Percentiles rank a stretch among this genome's conserved stretches.
These are phyloP conservation scores for Spilogale gracilis DNA, from an alignment of 2,113 vertebrate genomes.

Conservation along the genomic window DNA sequence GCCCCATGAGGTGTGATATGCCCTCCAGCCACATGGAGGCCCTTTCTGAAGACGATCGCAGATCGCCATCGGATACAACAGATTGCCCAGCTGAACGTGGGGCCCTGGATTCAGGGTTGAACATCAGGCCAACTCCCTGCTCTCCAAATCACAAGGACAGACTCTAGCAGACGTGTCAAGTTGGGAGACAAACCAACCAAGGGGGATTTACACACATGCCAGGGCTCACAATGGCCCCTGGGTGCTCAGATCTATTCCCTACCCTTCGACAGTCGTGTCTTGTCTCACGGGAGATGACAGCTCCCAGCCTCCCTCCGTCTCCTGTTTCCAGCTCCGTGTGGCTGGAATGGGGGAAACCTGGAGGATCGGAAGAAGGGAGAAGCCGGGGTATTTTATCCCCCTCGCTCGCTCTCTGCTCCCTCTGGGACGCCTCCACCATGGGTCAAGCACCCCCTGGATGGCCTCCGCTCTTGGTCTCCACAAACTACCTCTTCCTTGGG, in stretches of 20 bases:
- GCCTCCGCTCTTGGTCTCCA: neutral
- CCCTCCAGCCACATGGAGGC: neutral
- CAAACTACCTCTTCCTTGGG: neutral
- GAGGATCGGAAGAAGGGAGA: neutral
- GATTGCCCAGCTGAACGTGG: neutral
- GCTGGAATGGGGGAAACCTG: neutral
- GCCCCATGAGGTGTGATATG: neutral
- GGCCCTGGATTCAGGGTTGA: neutral
- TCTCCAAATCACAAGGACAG: neutral
- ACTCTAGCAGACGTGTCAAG: neutral
- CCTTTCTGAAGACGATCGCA: neutral
- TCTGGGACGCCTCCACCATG: neutral
- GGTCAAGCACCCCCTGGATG: neutral
- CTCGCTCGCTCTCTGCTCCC: neutral
- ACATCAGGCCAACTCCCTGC: neutral
- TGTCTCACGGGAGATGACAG: constrained; percentile 23
- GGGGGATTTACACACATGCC: neutral
- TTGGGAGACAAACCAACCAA: neutral
- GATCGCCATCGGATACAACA: neutral
- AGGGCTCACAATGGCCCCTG: neutral
- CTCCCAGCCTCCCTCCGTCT: constrained; percentile 42
- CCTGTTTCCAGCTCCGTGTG: constrained; percentile 27
- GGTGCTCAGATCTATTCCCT: neutral
- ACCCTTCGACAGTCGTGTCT: neutral
- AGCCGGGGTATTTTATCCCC: neutral